phyloP scores from a whole-genome alignment of 2,888 invertebrate species.

The Sarcophaga carnaria region DNA sequence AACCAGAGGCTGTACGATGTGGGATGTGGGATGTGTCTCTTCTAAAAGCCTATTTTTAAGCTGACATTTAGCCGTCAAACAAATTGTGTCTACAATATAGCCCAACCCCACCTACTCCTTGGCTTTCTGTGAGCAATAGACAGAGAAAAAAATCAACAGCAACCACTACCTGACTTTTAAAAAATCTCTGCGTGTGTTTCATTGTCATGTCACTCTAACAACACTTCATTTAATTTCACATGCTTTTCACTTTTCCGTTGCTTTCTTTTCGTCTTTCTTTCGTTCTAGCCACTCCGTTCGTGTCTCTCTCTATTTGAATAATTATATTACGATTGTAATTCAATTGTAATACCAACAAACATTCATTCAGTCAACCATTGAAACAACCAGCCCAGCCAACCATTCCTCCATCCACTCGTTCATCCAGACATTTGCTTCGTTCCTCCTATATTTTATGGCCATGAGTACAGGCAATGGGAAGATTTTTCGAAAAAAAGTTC shows the following conservation, averaged over 20 bases:
- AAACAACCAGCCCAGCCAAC: no score
- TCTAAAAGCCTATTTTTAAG: conserved; percentile 24
- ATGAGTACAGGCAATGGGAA: no score
- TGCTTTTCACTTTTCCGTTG: conserved; percentile 11
- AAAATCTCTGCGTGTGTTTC: conserved; percentile 15
- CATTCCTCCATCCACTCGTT: no score
- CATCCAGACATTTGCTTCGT: no score
- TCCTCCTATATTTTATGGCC: no score
- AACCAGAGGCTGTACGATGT: conserved; percentile 38
- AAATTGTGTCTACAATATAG: conserved; percentile 46
- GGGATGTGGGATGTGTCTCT: neutral
- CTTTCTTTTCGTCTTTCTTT: neutral
- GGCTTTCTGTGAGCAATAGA: neutral
- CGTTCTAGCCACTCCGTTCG: neutral
- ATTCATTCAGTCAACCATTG: neutral
- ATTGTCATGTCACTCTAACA: neutral
- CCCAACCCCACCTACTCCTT: neutral
- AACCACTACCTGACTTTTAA: conserved; percentile 63
- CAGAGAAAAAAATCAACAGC: conserved; percentile 23
- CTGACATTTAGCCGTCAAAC: conserved; percentile 58
- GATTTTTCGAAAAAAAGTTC: no score
- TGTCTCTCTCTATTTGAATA: conserved; percentile 48
- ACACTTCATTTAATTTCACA: conserved; percentile 46
- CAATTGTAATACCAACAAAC: conserved; percentile 59
- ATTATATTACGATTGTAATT: conserved; percentile 69